phyloP scores from a whole-genome alignment of 2,888 invertebrate genomes.

The Epistrophe eligans region DNA sequence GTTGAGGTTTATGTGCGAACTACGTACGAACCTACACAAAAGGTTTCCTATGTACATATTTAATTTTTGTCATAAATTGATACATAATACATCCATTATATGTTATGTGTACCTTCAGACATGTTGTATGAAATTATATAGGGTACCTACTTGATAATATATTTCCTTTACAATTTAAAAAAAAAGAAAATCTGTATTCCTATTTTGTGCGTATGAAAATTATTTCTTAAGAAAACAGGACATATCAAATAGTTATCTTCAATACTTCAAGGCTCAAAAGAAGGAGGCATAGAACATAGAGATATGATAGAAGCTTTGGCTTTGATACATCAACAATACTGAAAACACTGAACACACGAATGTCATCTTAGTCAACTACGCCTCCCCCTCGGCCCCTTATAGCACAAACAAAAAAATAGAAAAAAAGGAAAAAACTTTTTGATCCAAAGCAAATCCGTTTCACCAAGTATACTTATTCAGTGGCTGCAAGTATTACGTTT shows the following conservation, averaged over 20 bases:
- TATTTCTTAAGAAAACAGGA: constrained; percentile 29
- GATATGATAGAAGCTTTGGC: constrained; percentile 6
- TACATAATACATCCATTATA: neutral
- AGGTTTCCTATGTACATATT: neutral
- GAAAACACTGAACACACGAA: constrained; percentile 20
- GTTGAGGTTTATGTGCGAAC: too few relatives aligned
- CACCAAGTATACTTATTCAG: constrained; percentile 37
- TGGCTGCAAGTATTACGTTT: constrained; percentile 53
- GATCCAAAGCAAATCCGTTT: constrained; percentile 42
- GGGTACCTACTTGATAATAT: constrained; percentile 2
- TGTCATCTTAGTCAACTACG: constrained; percentile 22
- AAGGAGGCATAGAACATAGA: neutral
- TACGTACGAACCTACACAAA: neutral
- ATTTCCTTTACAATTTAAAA: constrained; percentile 8
- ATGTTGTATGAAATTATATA: neutral
- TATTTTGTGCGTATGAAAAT: constrained; percentile 15
- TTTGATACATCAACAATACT: constrained; percentile 26
- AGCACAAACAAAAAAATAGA: constrained; percentile 2
- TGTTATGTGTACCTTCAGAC: neutral
- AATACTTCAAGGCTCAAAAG: constrained; percentile 16
- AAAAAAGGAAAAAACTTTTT: constrained; percentile 29
- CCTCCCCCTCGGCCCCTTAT: neutral
- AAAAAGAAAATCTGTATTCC: constrained; percentile 13
- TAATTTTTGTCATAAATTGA: neutral
- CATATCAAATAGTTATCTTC: constrained; percentile 24